Conservation (phyloP, 2,888 invertebrate species). For the Drosophila prolongata region DNA sequence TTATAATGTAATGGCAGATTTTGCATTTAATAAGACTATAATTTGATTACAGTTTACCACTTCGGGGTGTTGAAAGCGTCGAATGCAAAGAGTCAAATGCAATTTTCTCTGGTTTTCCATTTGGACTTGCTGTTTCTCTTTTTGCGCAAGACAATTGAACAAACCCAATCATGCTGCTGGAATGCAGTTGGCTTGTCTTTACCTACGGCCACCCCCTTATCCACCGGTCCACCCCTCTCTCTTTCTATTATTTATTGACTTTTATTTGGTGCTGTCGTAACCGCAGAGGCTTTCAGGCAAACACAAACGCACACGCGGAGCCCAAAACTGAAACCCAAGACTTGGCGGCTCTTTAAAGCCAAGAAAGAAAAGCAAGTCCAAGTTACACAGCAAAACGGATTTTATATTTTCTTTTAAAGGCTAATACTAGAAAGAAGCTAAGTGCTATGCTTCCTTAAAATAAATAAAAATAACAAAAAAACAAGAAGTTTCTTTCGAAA, state of each 20-base stretch:
- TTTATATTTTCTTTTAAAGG: no score
- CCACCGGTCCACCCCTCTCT: constrained; percentile 12
- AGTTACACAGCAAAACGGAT: constrained; percentile 4
- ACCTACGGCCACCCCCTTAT: constrained; percentile 20
- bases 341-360: constrained; percentile 16
- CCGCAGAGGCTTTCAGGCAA: constrained; percentile 49
- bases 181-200: constrained; percentile 64
- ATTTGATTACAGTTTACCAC: not conserved
- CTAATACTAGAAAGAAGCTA: no score
- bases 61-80: not conserved
- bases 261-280: constrained; percentile 75
- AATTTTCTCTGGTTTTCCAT: constrained; percentile 26
- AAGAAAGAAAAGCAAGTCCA: constrained; percentile 27
- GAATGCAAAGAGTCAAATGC: not conserved
- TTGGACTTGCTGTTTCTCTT: constrained; percentile 9
- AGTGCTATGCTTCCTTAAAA: no score
- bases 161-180: constrained; percentile 58
- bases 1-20: no score
- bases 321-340: constrained; percentile 23
- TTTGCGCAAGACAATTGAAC: constrained; percentile 53
- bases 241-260: constrained; percentile 69
- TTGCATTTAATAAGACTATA: not conserved
- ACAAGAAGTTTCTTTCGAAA: no score
- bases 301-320: constrained; percentile 13
- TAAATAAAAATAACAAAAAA: no score